Evolutionary conservation across 2,888 invertebrate species (phyloP), one percentile per base, ranked within the genome.

Genomic region (Ichneumoninae sp.): DNA sequence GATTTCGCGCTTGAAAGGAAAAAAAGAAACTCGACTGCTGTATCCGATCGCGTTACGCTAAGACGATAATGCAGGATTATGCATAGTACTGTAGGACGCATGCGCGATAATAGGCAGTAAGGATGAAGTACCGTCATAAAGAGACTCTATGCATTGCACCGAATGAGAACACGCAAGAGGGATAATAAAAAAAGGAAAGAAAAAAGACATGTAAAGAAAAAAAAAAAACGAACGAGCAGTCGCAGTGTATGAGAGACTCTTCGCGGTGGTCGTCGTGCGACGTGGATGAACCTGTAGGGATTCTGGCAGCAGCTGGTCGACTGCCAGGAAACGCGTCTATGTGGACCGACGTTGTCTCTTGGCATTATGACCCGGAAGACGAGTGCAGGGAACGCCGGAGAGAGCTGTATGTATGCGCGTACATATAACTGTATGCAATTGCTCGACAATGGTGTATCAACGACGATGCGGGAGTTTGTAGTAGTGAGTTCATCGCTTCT

Each of bases 281-380:
- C 84, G 82, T 86, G 89, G 88, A 91, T 89, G 89, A 91, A 91
- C 89, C 90, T 91, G 89, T 90, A 88, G 88, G 90, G 90, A 91
- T 91, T 92, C 91, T 90, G 91, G 90, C 89, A 89, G 89, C 89
- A 90, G 88, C 90, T 91, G 90, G 90, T 90, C 86, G 87, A 87
- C 85, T 91, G 91, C 91, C 92, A 91, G 88, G 82, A 73, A 88
- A 89, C 87, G 87, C 88, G 86, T 88, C 88, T 90, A 89, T 88
- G 89, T 89, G 89, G 84, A 88, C 85, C 89, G 90, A 89, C 89
- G 89, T 87, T 91, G 92, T 92, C 91, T 89, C 90, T 89, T 90
- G 89, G 89, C 90, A 92, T 92, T 92, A 92, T 88, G 89, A 92
- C 90, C 91, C 90, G 91, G 91, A 92, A 92, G 91, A 89, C 88